Conservation (phyloP, 35 echinoderm and acorn worm genomes). For the Apostichopus japonicus region DNA sequence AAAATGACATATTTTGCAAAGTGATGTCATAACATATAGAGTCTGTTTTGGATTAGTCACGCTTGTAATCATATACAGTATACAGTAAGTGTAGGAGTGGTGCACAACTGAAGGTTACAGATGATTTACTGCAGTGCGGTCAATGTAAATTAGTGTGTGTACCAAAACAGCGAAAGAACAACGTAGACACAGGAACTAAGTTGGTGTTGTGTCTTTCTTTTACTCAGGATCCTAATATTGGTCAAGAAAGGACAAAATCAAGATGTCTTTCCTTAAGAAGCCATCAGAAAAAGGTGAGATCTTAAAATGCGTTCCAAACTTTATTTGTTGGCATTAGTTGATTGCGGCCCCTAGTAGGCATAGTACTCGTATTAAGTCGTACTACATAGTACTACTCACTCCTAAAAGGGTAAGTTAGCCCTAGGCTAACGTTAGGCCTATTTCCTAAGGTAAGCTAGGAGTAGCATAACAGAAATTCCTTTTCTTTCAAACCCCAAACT, state of each 20-base stretch:
- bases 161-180: constrained; percentile 6
- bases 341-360: too few species aligned
- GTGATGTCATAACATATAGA: background rate
- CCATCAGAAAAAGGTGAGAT: constrained; percentile 58
- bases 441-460: too few species aligned
- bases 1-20: background rate
- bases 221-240: too few species aligned
- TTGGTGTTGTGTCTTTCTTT: too few species aligned
- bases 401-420: too few species aligned
- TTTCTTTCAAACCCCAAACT: too few species aligned
- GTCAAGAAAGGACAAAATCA: background rate
- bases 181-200: background rate
- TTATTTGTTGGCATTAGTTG: too few species aligned
- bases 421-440: too few species aligned
- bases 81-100: background rate
- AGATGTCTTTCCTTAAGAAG: constrained; percentile 55
- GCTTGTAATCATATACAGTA: background rate
- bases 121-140: background rate
- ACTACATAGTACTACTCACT: too few species aligned
- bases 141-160: background rate
- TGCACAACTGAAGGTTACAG: background rate
- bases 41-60: constrained; percentile 3
- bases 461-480: too few species aligned
- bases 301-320: too few species aligned
- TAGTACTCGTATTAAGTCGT: too few species aligned